Evolutionary conservation across 1,140 invertebrate genomes (phyloP), one percentile per base, ranked within the genome.

Genomic region (Apis dorsata): DNA sequence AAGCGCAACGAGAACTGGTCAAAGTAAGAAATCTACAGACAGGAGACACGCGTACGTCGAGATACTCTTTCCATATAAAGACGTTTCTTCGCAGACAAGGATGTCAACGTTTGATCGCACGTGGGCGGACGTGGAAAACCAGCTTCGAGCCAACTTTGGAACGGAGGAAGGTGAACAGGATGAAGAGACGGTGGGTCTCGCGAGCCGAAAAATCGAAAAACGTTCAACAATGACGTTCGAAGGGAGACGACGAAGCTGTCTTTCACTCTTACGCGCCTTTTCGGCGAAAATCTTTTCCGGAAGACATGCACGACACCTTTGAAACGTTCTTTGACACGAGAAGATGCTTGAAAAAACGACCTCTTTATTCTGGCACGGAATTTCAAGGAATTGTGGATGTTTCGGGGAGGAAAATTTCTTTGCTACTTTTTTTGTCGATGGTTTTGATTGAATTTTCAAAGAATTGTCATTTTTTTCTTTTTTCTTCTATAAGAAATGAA

Each of bases 31-130:
- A 81, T 76, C n/a, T 17, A 1, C n/a, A 21, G 17, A 15, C n/a
- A 63, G 44, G 79, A 59, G 71, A 17, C 60, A 59, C 72, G 79
- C 59, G n/a, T 55, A 24, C 71, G 62, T 74, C 57, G 69, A 70
- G 70, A 66, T 62, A 75, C 68, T 62, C 84, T 78, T 60, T 59
- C 84, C 69, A 55, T 71, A 81, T 83, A 86, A 66, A 86, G 84
- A 44, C 85, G 74, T 86, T 44, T 44, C 34, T 4, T 44, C 60
- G 79, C 51, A 69, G 71, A 85, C 74, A 71, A 75, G 80, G 77
- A 87, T 86, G 84, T 86, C 85, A 83, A 86, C 80, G 83, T 69
- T 62, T 75, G 53, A 60, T 44, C 49, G 59, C 70, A 73, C 75
- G 65, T 85, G 75, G 80, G 60, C 59, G 59, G 73, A 28, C n/a